Evolutionary conservation across 2,113 vertebrate species (phyloP).

Genomic region (Oxyruncus cristatus): DNA sequence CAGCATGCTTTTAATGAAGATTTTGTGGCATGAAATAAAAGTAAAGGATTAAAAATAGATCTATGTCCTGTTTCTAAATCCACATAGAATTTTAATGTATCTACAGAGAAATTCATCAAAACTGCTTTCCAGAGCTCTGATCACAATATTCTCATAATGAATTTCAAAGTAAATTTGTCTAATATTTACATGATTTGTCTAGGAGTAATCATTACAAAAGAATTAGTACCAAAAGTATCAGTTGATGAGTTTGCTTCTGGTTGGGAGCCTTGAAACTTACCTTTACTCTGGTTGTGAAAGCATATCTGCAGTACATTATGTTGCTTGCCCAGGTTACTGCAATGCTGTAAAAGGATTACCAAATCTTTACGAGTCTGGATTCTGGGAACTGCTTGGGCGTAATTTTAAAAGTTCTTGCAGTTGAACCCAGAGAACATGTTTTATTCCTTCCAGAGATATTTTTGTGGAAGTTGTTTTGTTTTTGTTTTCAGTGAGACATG

Average conservation of each 20-base stretch:
- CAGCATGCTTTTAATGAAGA: slow-evolving; percentile 23
- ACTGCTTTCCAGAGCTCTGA: neutral
- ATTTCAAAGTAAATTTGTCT: neutral
- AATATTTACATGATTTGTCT: neutral
- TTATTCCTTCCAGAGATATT: neutral
- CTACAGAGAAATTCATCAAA: neutral
- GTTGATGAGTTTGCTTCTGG: neutral
- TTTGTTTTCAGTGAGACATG: neutral
- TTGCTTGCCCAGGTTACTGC: neutral
- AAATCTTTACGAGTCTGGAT: neutral
- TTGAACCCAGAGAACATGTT: neutral
- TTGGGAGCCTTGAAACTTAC: neutral
- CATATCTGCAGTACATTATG: accelerated
- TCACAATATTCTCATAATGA: neutral
- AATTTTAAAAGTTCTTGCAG: neutral
- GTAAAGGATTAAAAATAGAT: slow-evolving; percentile 16
- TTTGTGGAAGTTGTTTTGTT: neutral
- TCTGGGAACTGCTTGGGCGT: neutral
- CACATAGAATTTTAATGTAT: neutral
- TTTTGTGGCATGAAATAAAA: slow-evolving; percentile 17
- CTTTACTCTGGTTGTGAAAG: neutral
- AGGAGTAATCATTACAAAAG: neutral
- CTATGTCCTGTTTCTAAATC: slow-evolving; percentile 25
- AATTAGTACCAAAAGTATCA: neutral
- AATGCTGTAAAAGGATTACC: neutral